Percentiles rank a stretch among this genome's conserved stretches.
These are phyloP conservation scores for Mnemiopsis leidyi DNA, from an alignment of 37 sponge, comb jelly and placozoan species.

Conservation along the genomic window DNA sequence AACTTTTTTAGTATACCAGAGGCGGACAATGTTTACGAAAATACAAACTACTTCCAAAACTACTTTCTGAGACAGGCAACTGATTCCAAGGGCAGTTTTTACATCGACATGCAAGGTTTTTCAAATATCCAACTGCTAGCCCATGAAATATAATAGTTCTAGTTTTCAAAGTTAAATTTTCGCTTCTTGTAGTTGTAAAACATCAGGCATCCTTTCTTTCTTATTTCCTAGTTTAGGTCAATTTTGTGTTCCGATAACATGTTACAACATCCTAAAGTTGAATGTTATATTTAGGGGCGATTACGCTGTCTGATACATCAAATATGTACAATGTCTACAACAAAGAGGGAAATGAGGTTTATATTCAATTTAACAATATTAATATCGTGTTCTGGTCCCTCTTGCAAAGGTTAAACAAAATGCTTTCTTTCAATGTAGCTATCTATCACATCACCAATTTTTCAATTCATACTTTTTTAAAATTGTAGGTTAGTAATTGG, in stretches of 20 bases:
- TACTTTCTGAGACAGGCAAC: background rate
- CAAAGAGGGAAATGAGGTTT: slow-evolving; percentile 12
- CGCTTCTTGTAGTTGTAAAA: too few species aligned
- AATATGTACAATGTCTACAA: background rate
- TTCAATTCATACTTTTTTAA: too few species aligned
- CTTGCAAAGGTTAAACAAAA: too few species aligned
- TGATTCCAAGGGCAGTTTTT: background rate
- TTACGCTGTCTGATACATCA: background rate
- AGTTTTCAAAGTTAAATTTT: background rate
- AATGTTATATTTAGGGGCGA: background rate
- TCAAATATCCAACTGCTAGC: background rate
- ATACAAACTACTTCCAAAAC: slow-evolving; percentile 2
- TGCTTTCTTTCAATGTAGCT: too few species aligned
- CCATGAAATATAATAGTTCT: background rate
- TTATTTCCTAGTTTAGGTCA: too few species aligned
- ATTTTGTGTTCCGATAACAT: background rate
- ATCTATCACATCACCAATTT: too few species aligned
- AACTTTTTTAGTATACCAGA: too few species aligned
- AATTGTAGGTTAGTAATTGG: too few species aligned
- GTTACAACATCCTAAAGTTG: background rate
- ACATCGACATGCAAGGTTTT: background rate
- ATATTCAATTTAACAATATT: too few species aligned
- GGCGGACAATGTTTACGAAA: too few species aligned
- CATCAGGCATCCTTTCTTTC: too few species aligned
- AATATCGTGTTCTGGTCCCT: too few species aligned